Conservation (phyloP, 2,888 invertebrate genomes). For the Rhogogaster chlorosoma region DNA sequence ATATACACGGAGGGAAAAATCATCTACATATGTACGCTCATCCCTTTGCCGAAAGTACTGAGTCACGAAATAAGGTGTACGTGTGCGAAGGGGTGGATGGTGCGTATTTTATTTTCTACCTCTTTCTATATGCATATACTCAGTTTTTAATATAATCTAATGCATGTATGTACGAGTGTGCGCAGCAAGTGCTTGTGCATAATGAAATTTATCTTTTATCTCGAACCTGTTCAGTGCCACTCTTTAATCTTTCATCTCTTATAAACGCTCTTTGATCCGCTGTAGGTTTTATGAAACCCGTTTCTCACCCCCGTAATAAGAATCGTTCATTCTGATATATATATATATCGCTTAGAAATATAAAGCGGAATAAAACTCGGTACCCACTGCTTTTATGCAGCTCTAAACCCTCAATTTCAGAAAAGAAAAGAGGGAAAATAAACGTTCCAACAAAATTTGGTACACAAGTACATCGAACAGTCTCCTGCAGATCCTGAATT, state of each 20-base stretch:
- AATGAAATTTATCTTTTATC: slow-evolving; percentile 54
- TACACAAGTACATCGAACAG: too few relatives aligned
- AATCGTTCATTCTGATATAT: background rate
- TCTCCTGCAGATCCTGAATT: too few relatives aligned
- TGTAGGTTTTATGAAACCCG: background rate
- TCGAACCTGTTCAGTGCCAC: slow-evolving; percentile 3
- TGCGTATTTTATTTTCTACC: background rate
- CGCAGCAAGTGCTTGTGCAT: slow-evolving; percentile 46
- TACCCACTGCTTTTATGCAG: too few relatives aligned
- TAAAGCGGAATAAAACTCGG: too few relatives aligned
- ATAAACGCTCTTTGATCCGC: background rate
- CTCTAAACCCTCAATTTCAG: too few relatives aligned
- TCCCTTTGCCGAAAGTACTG: background rate
- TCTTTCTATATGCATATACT: slow-evolving; percentile 14
- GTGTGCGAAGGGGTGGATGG: background rate
- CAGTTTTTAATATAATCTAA: slow-evolving; percentile 28
- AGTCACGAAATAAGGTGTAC: slow-evolving; percentile 14
- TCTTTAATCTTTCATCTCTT: background rate
- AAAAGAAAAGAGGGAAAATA: too few relatives aligned
- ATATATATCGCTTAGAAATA: too few relatives aligned
- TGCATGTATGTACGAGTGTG: slow-evolving; percentile 44
- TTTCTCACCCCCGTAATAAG: too few relatives aligned
- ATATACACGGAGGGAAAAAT: background rate
- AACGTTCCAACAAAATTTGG: too few relatives aligned
- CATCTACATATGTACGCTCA: background rate